Evolutionary conservation across 2,113 vertebrate species (phyloP).

Genomic region (Austrofundulus limnaeus): DNA sequence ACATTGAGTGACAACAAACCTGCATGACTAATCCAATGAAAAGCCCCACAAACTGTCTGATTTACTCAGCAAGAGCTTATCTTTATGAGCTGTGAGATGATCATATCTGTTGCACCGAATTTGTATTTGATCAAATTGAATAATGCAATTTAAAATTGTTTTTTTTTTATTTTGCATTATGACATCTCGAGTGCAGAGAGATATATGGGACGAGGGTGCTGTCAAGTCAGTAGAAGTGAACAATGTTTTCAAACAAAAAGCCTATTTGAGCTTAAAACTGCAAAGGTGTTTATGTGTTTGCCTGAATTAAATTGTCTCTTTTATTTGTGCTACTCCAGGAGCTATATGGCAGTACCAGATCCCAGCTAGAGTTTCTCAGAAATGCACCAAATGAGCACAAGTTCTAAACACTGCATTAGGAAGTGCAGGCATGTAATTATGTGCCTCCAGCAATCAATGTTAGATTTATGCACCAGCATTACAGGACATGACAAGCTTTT

Average conservation of each 20-base stretch:
- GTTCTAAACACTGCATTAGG: background rate
- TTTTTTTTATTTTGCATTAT: background rate
- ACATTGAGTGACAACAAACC: background rate
- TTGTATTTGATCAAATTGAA: background rate
- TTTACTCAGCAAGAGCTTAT: background rate
- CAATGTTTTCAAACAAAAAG: too few species aligned
- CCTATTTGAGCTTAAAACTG: constrained; percentile 3
- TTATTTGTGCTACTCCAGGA: background rate
- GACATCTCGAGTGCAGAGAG: background rate
- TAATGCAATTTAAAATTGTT: background rate
- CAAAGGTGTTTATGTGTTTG: background rate
- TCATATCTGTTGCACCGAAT: background rate
- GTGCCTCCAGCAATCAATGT: background rate
- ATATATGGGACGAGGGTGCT: background rate
- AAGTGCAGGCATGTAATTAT: background rate
- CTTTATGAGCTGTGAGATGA: background rate
- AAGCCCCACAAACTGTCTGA: background rate
- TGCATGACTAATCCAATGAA: background rate
- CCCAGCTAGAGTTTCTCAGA: background rate
- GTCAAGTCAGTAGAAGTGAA: too few species aligned
- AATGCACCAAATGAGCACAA: background rate
- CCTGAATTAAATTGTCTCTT: background rate
- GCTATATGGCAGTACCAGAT: background rate
- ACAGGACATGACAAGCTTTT: background rate
- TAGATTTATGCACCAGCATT: background rate